Base-by-base conservation (phyloP, 2,888 invertebrate genomes). In the Plusia festucae region DNA sequence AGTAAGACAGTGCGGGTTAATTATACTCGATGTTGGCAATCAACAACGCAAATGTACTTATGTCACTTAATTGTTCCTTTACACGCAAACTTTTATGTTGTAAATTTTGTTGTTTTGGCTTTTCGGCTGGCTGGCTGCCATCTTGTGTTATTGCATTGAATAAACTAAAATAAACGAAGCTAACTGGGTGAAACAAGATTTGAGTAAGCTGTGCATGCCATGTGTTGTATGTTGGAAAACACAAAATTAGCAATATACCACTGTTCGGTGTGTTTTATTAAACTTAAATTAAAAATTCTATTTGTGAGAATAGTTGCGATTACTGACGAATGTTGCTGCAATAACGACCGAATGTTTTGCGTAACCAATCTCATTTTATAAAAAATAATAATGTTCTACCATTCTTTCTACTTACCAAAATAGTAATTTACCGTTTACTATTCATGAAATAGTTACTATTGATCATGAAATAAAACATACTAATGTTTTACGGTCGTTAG, bases 1-100 rank as follows among this genome's bases (percentile, higher is more conserved):
- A 79, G 60, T 71, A 68, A 76, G 74, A 79, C 71, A 76, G 71
- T 54, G 52, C 20, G 15, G 46, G 63, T 65, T 79, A 79, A 79
- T 79, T 78, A 76, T 56, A 71, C 69, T 70, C 78, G 74, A 76
- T 79, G 81, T 75, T 77, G 77, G 82, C 82, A 84, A 85, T 88
- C 82, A 88, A 84, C 85, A 79, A 81, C 82, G 82, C 75, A 80
- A 81, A 71, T 65, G 75, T 79, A 81, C 78, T 75, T 68, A 82
- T 85, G 88, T 87, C 87, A 83, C 84, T 70, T 85, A 87, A 90
- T 87, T 84, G 83, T 81, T 71, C 73, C 70, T 78, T 68, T 65
- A 73, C 89, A 90, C 85, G 89, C 89, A 59, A 88, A 81, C 81
- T 83, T 80, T 73, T 76, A 78, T 67, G 73, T 72, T 65, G 66